Conservation (phyloP, 2,797 vertebrate species). For the Liasis olivaceus region DNA sequence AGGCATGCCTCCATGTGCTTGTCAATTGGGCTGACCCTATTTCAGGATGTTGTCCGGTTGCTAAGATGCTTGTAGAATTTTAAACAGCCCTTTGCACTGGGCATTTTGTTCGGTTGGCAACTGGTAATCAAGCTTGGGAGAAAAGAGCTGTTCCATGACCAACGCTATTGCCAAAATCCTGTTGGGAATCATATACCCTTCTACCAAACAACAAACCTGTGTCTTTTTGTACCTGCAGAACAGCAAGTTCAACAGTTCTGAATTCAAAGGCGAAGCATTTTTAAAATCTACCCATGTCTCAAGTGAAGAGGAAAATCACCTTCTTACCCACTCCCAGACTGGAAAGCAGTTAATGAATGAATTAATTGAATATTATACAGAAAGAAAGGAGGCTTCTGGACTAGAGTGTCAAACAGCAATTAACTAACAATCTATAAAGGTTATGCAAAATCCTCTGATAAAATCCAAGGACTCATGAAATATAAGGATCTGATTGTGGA, state of each 20-base stretch:
- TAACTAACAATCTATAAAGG: not conserved
- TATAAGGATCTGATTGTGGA: not conserved
- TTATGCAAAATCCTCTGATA: not conserved
- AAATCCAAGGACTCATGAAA: not conserved
- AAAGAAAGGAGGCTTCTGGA: not conserved
- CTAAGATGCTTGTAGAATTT: slow-evolving; percentile 12
- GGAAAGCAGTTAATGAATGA: slow-evolving; percentile 30
- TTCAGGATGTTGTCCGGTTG: not conserved
- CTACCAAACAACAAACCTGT: not conserved
- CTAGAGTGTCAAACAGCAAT: not conserved
- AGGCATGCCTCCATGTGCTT: slow-evolving; percentile 10
- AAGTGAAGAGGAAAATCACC: not conserved
- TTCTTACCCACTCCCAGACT: not conserved
- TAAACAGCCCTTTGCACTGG: not conserved
- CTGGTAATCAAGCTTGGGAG: not conserved
- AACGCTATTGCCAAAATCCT: not conserved
- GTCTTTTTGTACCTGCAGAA: not conserved
- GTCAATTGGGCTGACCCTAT: not conserved
- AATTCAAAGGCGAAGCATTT: not conserved
- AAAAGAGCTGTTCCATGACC: not conserved
- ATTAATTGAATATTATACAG: not conserved
- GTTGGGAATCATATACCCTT: not conserved
- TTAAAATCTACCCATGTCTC: not conserved
- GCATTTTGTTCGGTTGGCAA: not conserved
- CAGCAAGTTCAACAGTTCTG: not conserved